These are phyloP conservation scores for Coluber constrictor DNA, from an alignment of 2,797 vertebrate species.

Conservation along the genomic window DNA sequence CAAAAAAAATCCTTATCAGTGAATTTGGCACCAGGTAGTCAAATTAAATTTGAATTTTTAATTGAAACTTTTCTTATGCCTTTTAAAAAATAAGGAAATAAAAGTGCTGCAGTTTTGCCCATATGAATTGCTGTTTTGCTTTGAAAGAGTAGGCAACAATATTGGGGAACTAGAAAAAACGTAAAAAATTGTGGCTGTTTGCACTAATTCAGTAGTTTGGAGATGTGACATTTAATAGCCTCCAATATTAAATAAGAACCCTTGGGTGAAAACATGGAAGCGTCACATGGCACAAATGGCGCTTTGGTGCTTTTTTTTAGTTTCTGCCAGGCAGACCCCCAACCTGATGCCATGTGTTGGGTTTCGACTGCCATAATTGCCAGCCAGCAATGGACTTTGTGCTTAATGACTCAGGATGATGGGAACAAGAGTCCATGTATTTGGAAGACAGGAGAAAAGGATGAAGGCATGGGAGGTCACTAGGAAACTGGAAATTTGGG, in stretches of 20 bases:
- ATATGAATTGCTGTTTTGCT: no score
- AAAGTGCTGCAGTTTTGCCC: no score
- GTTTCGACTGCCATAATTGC: neutral
- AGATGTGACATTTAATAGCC: neutral
- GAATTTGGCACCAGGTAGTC: neutral
- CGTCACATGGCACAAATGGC: neutral
- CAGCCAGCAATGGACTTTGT: neutral
- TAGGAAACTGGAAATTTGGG: neutral
- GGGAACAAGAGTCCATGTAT: neutral
- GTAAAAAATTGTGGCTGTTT: neutral
- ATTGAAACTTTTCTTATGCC: rapidly evolving
- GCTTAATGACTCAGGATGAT: neutral
- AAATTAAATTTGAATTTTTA: neutral
- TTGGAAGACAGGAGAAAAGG: neutral
- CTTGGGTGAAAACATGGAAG: neutral
- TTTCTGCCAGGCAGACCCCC: neutral
- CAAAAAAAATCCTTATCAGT: neutral
- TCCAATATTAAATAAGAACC: neutral
- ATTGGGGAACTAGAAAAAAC: neutral
- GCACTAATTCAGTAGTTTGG: neutral
- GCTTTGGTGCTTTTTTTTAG: neutral
- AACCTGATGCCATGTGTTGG: neutral
- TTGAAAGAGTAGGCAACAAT: neutral
- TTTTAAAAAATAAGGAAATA: neutral
- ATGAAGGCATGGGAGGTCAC: neutral